These are phyloP conservation scores for Adelges cooleyi DNA, from an alignment of 1,140 invertebrate genomes.

Conservation along the genomic window DNA sequence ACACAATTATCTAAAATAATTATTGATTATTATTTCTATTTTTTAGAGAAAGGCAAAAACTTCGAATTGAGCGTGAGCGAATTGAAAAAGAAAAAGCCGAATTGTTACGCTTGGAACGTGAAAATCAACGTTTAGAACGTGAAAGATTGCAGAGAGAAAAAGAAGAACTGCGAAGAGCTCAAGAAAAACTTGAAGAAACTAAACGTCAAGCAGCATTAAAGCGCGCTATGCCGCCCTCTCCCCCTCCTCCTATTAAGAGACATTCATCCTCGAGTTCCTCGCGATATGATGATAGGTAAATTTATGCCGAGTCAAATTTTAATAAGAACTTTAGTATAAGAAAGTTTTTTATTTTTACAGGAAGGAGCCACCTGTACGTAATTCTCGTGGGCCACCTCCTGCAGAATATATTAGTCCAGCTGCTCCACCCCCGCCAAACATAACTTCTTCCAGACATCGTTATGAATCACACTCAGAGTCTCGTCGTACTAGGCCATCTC, in stretches of 20 bases:
- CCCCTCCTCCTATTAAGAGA: constrained; percentile 34
- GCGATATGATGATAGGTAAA: constrained; percentile 20
- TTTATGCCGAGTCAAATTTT: too few species aligned
- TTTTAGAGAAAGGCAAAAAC: constrained; percentile 58
- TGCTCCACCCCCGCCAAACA: constrained; percentile 15
- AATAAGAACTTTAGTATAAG: too few species aligned
- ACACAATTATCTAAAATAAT: too few species aligned
- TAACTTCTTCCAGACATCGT: constrained; percentile 16
- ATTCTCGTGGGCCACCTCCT: not conserved
- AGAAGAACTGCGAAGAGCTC: constrained; percentile 31
- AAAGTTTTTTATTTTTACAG: not conserved
- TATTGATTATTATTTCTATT: constrained; percentile 19
- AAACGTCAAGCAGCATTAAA: constrained; percentile 10
- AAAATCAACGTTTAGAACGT: constrained; percentile 62
- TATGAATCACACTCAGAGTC: constrained; percentile 15
- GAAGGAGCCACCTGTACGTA: constrained; percentile 12
- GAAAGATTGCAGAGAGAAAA: constrained; percentile 50
- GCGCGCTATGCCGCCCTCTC: not conserved
- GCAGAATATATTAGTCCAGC: constrained; percentile 10
- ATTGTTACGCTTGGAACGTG: constrained; percentile 62
- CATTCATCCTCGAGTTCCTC: constrained; percentile 15
- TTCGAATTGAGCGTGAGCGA: constrained; percentile 60
- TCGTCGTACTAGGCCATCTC: constrained; percentile 5
- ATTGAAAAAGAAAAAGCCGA: constrained; percentile 71
- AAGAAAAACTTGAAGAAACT: constrained; percentile 31